A percentile compares a stretch with the other conserved stretches of the same genome.
phyloP scores from a whole-genome alignment of 2,797 vertebrate species.

The Leptodactylus fallax region DNA sequence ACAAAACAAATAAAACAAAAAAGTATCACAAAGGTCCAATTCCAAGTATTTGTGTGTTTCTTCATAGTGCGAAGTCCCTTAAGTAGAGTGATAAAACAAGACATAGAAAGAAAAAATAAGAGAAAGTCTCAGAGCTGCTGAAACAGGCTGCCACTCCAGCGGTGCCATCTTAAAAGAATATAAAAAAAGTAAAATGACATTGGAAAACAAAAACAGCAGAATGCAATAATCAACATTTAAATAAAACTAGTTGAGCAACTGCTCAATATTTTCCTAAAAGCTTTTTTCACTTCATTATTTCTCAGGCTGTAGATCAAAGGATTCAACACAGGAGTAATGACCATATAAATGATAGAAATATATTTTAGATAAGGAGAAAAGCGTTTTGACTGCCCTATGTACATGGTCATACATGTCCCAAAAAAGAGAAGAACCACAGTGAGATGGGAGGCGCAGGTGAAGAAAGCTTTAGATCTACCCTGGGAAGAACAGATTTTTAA shows the following conservation, averaged over 20 bases:
- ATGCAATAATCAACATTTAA: background rate
- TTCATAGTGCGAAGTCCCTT: no score
- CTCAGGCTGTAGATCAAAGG: background rate
- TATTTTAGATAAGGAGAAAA: background rate
- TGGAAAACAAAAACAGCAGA: no score
- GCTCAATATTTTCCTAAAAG: background rate
- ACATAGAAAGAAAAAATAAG: no score
- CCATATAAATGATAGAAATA: background rate
- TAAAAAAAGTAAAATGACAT: no score
- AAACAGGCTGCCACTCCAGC: no score
- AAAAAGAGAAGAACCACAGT: background rate
- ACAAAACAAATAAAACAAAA: no score
- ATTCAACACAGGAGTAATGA: background rate
- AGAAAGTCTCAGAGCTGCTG: no score
- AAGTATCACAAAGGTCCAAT: no score
- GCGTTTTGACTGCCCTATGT: background rate
- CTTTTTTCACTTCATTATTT: background rate
- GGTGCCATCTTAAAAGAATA: no score
- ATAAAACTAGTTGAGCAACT: background rate
- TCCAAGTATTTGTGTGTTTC: no score
- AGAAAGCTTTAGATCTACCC: constrained; percentile 25
- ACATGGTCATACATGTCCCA: background rate
- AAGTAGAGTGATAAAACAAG: no score
- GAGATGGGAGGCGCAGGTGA: background rate
- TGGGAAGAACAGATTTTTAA: background rate